Percentiles rank a stretch among this genome's conserved stretches.
Evolutionary conservation across 2,797 vertebrate species (phyloP).

Genomic region (Thamnophis elegans): DNA sequence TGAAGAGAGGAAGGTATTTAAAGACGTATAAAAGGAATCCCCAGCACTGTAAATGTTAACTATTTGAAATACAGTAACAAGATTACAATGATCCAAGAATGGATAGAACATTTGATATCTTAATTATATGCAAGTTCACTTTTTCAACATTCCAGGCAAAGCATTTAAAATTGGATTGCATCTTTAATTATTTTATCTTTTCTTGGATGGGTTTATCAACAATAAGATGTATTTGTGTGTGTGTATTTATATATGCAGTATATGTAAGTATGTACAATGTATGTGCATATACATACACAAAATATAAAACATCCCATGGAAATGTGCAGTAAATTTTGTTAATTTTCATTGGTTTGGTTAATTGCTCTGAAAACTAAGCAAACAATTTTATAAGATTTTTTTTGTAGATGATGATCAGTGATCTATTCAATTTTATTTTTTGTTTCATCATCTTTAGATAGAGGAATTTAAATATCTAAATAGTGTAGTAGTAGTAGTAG

Average conservation of each 20-base stretch:
- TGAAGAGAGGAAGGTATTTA: neutral
- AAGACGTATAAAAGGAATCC: rapidly evolving
- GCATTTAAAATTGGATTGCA: neutral
- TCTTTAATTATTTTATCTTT: neutral
- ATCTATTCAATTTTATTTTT: neutral
- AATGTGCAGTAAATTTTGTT: slow-evolving; percentile 27
- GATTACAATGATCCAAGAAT: neutral
- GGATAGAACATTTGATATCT: neutral
- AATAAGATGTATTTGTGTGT: neutral
- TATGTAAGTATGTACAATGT: too few relatives aligned
- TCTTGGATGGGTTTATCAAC: neutral
- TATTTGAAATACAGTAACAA: neutral
- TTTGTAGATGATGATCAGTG: neutral
- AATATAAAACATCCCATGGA: slow-evolving; percentile 36
- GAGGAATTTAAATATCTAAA: neutral
- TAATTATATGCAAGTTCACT: neutral
- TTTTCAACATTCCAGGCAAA: neutral
- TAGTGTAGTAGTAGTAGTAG: too few relatives aligned
- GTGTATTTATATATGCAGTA: too few relatives aligned
- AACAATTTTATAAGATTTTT: slow-evolving; percentile 12
- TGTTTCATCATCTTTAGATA: neutral
- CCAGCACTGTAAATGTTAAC: neutral
- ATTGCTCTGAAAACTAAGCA: neutral
- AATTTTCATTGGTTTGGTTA: slow-evolving; percentile 19
- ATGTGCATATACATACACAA: neutral